A percentile compares a stretch with the other conserved stretches of the same genome.
Evolutionary conservation across 1,140 invertebrate species (phyloP).

Genomic region (Notospermus geniculatus): DNA sequence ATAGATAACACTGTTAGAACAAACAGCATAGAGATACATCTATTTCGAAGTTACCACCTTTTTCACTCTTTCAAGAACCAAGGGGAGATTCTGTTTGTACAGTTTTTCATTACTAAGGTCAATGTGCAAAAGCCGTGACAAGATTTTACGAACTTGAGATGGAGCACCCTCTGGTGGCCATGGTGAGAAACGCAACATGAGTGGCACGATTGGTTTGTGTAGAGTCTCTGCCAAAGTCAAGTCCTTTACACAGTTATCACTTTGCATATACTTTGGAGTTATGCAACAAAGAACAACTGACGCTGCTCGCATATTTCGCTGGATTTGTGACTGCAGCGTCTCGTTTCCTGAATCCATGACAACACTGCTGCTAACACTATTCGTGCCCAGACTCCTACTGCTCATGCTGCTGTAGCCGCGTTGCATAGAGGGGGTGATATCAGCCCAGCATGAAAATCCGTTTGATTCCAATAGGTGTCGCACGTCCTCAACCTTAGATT

Average conservation of each 20-base stretch:
- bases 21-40: too few species aligned
- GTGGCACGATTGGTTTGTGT: constrained; percentile 58
- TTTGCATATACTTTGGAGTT: constrained; percentile 58
- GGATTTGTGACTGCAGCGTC: constrained; percentile 43
- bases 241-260: constrained; percentile 57
- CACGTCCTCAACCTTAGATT: constrained; percentile 53
- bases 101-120: constrained; percentile 51
- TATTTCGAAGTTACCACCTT: constrained; percentile 29
- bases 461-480: constrained; percentile 50
- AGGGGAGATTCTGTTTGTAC: constrained; percentile 46
- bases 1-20: too few species aligned
- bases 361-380: constrained; percentile 8
- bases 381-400: constrained; percentile 27
- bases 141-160: constrained; percentile 40
- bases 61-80: constrained; percentile 42
- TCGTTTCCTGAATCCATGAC: constrained; percentile 28
- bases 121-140: constrained; percentile 36
- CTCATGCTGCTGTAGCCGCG: constrained; percentile 44
- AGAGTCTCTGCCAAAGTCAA: constrained; percentile 57
- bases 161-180: constrained; percentile 55
- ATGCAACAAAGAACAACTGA: constrained; percentile 55
- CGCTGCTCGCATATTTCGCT: constrained; percentile 47
- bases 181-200: constrained; percentile 52
- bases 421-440: constrained; percentile 46
- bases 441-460: constrained; percentile 57